Percentiles rank a stretch among this genome's conserved stretches.
Evolutionary conservation across 2,888 invertebrate genomes (phyloP).

Genomic region (Strigamia crassipes): DNA sequence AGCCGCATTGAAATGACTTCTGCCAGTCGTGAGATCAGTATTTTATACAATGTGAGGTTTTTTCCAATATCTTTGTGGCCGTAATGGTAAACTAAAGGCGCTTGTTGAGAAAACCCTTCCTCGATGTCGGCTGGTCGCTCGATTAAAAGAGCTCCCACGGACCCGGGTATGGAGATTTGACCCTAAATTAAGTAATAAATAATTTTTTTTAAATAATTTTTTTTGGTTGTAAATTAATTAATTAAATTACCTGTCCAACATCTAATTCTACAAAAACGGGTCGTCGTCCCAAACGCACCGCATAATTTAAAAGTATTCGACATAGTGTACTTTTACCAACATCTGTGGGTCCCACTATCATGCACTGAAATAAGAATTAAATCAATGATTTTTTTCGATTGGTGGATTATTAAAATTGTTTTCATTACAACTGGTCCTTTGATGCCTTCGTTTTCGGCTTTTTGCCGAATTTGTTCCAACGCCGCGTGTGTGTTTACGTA

Average conservation of each 20-base stretch:
- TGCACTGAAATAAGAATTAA: slow-evolving; percentile 59
- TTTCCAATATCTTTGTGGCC: slow-evolving; percentile 78
- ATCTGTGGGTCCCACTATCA: slow-evolving; percentile 92
- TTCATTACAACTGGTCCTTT: slow-evolving; percentile 72
- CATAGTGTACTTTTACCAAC: slow-evolving; percentile 95
- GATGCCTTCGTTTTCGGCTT: slow-evolving; percentile 67
- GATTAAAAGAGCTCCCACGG: slow-evolving; percentile 84
- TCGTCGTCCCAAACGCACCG: slow-evolving; percentile 77
- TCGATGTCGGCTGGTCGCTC: slow-evolving; percentile 92
- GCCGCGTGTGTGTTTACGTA: slow-evolving; percentile 96
- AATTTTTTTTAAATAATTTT: neutral
- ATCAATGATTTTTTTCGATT: neutral
- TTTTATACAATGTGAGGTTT: slow-evolving; percentile 82
- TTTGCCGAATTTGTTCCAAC: slow-evolving; percentile 82
- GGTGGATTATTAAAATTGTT: neutral
- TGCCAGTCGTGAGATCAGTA: slow-evolving; percentile 80
- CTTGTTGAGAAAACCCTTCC: slow-evolving; percentile 92
- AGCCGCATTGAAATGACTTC: slow-evolving; percentile 82
- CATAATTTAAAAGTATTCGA: slow-evolving; percentile 89
- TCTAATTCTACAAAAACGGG: slow-evolving; percentile 95
- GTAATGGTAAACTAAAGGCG: slow-evolving; percentile 90
- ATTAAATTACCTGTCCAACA: slow-evolving; percentile 73
- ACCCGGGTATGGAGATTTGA: slow-evolving; percentile 87
- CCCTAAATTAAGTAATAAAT: too few relatives aligned
- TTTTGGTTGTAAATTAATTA: too few relatives aligned